Base-by-base conservation (phyloP, 2,797 vertebrate genomes). In the Muscicapa striata region DNA sequence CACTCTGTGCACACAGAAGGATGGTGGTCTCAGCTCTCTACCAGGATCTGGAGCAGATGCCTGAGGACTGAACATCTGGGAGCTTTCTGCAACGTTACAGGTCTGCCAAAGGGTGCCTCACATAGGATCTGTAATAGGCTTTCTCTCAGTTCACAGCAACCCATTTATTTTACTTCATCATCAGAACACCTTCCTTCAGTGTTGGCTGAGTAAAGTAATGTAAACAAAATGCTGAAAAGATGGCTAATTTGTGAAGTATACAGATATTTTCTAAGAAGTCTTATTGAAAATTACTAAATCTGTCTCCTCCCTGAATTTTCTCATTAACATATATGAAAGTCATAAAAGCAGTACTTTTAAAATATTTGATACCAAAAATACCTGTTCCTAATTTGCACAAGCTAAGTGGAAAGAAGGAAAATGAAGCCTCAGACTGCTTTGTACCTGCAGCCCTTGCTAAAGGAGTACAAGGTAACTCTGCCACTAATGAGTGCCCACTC, bases 401-500 rank as follows among this genome's bases (percentile, higher is more conserved):
- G 36, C 30, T 51, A 68, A 11, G 54, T 27, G 58, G 41, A 83
- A 68, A 45, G 54, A 48, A 66, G 45, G 38, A 58, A 83, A 91
- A 70, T 8, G 54, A 66, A 62, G 48, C 21, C n/a, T 46, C 34
- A 15, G 66, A 38, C 24, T 64, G 10, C 43, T 58, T 43, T 51
- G 22, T 22, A 55, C 34, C 41, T 57, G 38, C 34, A 92, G 49
- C 29, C 64, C 49, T 59, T 69, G 54, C 51, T 66, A 26, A 48
- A 85, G 30, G 9, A 83, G 40, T 12, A 34, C 52, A 64, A 51
- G 68, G 61, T 27, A 70, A 38, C 5, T 59, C 29, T 57, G 61
- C 40, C 58, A 34, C 64, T 90, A 93, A 79, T 34, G 58, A 89
- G 51, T 27, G 55, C 54, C 79, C 79, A 77, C 22, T 79, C 73